phyloP scores from a whole-genome alignment of 30 jellyfish, hydroid and myxozoan species.

The Hydractinia symbiolongicarpus region DNA sequence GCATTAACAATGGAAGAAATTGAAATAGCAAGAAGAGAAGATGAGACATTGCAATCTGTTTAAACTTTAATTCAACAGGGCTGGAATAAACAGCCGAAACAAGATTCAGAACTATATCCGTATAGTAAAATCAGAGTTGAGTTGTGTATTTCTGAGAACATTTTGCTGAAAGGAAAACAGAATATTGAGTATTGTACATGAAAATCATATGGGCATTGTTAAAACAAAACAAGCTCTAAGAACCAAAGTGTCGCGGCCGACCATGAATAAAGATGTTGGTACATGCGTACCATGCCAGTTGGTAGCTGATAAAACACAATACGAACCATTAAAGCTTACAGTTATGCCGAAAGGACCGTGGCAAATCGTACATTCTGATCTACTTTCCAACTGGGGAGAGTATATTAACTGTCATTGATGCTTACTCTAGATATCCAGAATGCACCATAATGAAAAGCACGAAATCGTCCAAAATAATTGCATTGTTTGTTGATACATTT shows the following conservation, averaged over 20 bases:
- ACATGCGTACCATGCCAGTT: too few species aligned
- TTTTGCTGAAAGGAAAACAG: slow-evolving; percentile 47
- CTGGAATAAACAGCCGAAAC: not conserved
- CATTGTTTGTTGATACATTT: too few species aligned
- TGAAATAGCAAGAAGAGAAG: slow-evolving; percentile 37
- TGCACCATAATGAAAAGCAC: too few species aligned
- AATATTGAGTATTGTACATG: slow-evolving; percentile 46
- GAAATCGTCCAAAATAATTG: too few species aligned
- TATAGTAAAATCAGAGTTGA: slow-evolving; percentile 27
- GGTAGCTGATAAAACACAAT: too few species aligned
- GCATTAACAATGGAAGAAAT: slow-evolving; percentile 38
- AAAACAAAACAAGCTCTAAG: slow-evolving; percentile 29
- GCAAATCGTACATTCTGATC: too few species aligned
- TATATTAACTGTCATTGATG: too few species aligned
- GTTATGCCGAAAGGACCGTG: too few species aligned
- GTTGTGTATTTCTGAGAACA: slow-evolving; percentile 14
- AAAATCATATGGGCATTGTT: slow-evolving; percentile 45
- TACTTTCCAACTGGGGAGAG: too few species aligned
- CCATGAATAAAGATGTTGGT: slow-evolving; percentile 33
- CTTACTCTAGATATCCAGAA: too few species aligned
- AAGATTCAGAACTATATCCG: not conserved
- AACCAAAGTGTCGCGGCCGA: slow-evolving; percentile 63
- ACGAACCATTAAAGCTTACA: too few species aligned
- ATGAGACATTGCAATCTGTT: slow-evolving; percentile 20
- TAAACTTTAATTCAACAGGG: slow-evolving; percentile 18